Evolutionary conservation across 2,113 vertebrate genomes (phyloP), one percentile per base, ranked within the genome.

Genomic region (Genyomyrus donnyi): DNA sequence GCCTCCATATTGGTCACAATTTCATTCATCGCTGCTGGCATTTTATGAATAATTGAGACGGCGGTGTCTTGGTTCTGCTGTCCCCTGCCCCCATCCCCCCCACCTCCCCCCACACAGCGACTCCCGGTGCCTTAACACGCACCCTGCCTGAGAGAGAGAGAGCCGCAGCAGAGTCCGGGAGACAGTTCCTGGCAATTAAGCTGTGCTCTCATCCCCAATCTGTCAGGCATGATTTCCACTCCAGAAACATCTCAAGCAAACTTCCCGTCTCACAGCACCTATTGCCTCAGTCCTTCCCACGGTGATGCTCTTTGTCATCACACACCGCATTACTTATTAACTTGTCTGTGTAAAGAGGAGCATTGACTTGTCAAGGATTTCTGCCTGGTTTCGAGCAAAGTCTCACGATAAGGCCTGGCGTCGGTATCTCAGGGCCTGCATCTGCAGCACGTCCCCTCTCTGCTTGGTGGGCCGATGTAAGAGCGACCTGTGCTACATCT

Each of bases 11-110:
- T 91, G 94, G 95, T 97, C 97, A 95, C 97, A 96, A 94, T 97
- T 94, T 95, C 96, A 96, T 98, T 95, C 95, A 95, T 97, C 97
- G 98, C 97, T 98, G 93, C 97, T 96, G 97, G 97, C 97, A 91
- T 93, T 95, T 84, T 93, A 97, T 98, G 92, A 97, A 99, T 98
- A 96, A 98, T 99, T 97, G 94, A 99, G 95, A 95, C 58, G 91
- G 90, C 93, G 95, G 95, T 96, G 96, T 96, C 95, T 95, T 94
- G 58, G 93, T 90, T 95, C 95, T 93, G 93, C 90, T 24, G 17
- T 15, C 3, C 35, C 35, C 35, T 35, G 35, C 58, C 48, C 6
- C 13, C 31, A n/a, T n/a, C n/a, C 8, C 95, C 56, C 31, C 39
- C 39, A 3, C 58, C 91, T 52, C 39, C 17, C 80, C 35, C 52